Conservation (phyloP, 2,888 invertebrate species). For the Eristalinus aeneus region DNA sequence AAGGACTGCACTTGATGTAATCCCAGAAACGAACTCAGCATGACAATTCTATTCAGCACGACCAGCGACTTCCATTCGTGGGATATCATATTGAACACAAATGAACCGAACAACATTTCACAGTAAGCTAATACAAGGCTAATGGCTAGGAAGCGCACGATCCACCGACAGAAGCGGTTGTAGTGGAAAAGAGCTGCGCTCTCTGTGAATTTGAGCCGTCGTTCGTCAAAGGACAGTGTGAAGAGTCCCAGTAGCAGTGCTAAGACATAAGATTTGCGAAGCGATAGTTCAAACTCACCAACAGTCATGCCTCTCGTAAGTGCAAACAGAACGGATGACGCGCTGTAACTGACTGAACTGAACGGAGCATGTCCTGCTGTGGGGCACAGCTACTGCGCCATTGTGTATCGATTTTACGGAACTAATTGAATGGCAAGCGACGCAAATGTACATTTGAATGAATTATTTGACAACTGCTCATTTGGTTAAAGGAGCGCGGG, state of each 20-base stretch:
- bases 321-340: not conserved
- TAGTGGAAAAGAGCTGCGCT: not conserved
- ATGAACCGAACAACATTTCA: not conserved
- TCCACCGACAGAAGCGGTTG: not conserved
- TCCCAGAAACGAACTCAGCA: not conserved
- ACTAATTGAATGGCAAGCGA: too few relatives aligned
- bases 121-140: not conserved
- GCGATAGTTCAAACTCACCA: not conserved
- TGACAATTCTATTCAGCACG: not conserved
- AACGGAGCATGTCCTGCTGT: not conserved
- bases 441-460: too few relatives aligned
- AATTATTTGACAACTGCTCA: too few relatives aligned
- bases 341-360: not conserved
- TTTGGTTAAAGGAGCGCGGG: too few relatives aligned
- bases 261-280: not conserved
- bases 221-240: not conserved
- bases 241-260: not conserved
- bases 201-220: not conserved
- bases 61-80: not conserved
- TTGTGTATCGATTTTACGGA: too few relatives aligned
- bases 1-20: not conserved
- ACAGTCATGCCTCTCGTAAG: not conserved
- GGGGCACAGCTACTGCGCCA: not conserved
- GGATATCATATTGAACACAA: not conserved
- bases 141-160: not conserved